Base-by-base conservation (phyloP, 2,113 vertebrate genomes). In the Lethenteron camtschaticum region DNA sequence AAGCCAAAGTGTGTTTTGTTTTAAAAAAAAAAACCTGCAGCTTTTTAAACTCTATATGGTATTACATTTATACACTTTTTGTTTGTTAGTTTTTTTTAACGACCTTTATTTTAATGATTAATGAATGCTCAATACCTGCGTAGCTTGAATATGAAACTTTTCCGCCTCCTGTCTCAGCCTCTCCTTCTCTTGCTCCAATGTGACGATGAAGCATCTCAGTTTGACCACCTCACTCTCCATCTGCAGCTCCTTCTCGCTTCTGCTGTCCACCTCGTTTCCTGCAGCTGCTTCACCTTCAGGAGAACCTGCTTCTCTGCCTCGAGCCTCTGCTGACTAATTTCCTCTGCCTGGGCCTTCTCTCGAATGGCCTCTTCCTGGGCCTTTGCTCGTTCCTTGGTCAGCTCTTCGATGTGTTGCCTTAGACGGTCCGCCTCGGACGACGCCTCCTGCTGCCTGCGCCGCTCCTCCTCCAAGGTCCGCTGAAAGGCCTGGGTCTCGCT, bases 401-500 rank as follows among this genome's bases (percentile, higher is more conserved):
- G 84, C 78, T 87, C 84, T 0, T 83, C 83, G 77, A 95, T 83
- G 0, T 86, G 82, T 71, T 91, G 78, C 74, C 83, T 88, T 11
- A 97, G 87, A 68, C 82, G 86, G 76, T 96, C 89, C 0, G 91
- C 85, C 74, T 95, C 91, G 0, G 87, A 84, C 0, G 78, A 77
- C 73, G 91, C 86, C 75, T 89, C 86, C 72, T 94, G 76, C 76
- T 96, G 87, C 72, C 86, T 80, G 70, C 78, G 85, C 70, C 87
- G 83, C 74, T 97, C 92, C 0, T 79, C 85, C 73, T 91, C 83
- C 72, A 97, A 79, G 0, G 82, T 88, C 59, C 85, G 87, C 73
- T 95, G 90, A 80, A 90, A 96, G 71, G 85, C 87, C 74, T 91
- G 86, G 0, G 87, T 85, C 80, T 96, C 90, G 74, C 91, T 80